phyloP scores from a whole-genome alignment of 2,797 vertebrate genomes.

The Tachyglossus aculeatus region DNA sequence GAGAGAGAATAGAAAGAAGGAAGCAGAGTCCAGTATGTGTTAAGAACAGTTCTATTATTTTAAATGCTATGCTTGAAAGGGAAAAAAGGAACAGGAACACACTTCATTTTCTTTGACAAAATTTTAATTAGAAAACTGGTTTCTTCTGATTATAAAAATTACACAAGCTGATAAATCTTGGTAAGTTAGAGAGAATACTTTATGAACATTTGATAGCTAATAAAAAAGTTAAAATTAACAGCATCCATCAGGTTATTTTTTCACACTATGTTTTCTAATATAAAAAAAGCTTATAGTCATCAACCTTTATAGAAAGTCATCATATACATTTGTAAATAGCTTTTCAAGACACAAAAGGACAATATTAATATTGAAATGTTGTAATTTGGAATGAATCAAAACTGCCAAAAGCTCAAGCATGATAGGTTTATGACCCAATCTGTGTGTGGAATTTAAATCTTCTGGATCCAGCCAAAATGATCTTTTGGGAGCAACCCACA shows the following conservation, averaged over 20 bases:
- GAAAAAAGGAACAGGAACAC: slow-evolving; percentile 52
- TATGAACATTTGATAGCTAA: slow-evolving; percentile 68
- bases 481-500: slow-evolving; percentile 21
- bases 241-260: slow-evolving; percentile 68
- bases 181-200: slow-evolving; percentile 70
- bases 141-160: slow-evolving; percentile 74
- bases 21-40: too few relatives aligned
- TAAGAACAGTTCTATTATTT: not conserved
- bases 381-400: slow-evolving; percentile 28
- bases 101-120: slow-evolving; percentile 71
- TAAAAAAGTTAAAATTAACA: slow-evolving; percentile 77
- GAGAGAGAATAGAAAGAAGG: too few relatives aligned
- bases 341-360: slow-evolving; percentile 61
- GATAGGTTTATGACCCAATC: slow-evolving; percentile 31
- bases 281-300: slow-evolving; percentile 67
- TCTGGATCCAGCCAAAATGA: slow-evolving; percentile 42
- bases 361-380: slow-evolving; percentile 52
- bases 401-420: slow-evolving; percentile 52
- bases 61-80: slow-evolving; percentile 26
- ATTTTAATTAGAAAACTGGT: slow-evolving; percentile 79
- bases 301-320: slow-evolving; percentile 68
- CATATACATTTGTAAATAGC: slow-evolving; percentile 56
- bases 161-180: slow-evolving; percentile 75
- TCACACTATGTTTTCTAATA: slow-evolving; percentile 55
- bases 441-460: slow-evolving; percentile 35